Evolutionary conservation across 2,797 vertebrate species (phyloP).

Genomic region (Scyliorhinus canicula): DNA sequence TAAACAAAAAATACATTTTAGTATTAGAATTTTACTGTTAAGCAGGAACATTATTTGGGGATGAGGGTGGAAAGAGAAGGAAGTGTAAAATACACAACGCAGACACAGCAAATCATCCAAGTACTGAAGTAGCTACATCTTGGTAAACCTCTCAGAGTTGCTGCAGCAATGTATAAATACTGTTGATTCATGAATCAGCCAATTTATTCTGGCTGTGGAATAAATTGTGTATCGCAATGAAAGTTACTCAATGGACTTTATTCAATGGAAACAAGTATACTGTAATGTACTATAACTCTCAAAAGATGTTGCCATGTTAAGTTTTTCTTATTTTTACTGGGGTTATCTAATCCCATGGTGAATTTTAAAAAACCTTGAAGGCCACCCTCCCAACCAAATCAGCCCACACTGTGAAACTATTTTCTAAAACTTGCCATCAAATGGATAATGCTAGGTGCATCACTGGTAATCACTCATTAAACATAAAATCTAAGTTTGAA

Average conservation of each 20-base stretch:
- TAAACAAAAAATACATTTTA: background rate
- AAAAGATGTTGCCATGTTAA: background rate
- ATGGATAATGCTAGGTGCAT: background rate
- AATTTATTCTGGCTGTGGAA: background rate
- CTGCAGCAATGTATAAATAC: background rate
- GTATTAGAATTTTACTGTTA: background rate
- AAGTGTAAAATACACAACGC: background rate
- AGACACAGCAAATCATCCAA: background rate
- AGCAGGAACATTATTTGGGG: background rate
- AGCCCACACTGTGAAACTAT: background rate
- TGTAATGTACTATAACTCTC: background rate
- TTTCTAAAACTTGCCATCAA: background rate
- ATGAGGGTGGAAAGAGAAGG: background rate
- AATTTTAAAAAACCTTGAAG: too few relatives aligned
- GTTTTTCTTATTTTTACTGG: background rate
- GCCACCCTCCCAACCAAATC: background rate
- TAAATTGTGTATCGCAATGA: background rate
- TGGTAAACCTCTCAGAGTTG: background rate
- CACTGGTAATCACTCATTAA: background rate
- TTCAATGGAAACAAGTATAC: background rate
- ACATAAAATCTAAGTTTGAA: conserved; percentile 35
- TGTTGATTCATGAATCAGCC: background rate
- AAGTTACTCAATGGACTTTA: background rate
- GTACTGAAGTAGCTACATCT: background rate
- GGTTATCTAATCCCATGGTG: background rate